phyloP scores from a whole-genome alignment of 2,888 invertebrate species.

The Deilephila porcellus region DNA sequence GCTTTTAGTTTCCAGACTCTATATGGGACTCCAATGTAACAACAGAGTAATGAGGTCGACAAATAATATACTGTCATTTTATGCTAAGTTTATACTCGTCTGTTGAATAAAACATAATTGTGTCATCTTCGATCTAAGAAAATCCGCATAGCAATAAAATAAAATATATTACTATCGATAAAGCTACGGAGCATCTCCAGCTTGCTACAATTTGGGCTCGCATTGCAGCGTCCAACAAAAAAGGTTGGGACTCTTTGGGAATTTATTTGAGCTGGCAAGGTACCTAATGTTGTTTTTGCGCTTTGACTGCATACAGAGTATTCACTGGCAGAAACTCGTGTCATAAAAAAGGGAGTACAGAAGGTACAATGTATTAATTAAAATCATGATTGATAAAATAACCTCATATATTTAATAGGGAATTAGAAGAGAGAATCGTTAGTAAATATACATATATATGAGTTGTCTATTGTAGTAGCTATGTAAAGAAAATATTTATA shows the following conservation, averaged over 20 bases:
- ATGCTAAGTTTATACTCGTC: background rate
- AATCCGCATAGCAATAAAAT: background rate
- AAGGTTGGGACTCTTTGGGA: slow-evolving; percentile 68
- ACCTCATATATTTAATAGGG: no score
- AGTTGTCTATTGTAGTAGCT: background rate
- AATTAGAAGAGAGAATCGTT: no score
- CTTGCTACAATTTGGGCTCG: slow-evolving; percentile 56
- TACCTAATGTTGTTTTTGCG: slow-evolving; percentile 67
- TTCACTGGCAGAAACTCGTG: slow-evolving; percentile 30
- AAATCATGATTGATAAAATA: background rate
- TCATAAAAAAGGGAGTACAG: background rate
- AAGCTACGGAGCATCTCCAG: slow-evolving; percentile 49
- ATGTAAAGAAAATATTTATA: background rate
- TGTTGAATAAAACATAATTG: background rate
- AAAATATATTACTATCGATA: slow-evolving; percentile 7
- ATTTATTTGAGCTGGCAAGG: slow-evolving; percentile 66
- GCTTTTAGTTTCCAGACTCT: no score
- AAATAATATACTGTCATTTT: background rate
- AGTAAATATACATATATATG: background rate
- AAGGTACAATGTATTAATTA: background rate
- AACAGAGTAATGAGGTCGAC: background rate
- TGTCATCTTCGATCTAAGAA: background rate
- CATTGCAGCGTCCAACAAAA: slow-evolving; percentile 67
- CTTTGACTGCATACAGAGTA: slow-evolving; percentile 40
- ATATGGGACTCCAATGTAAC: background rate